Conservation (phyloP, 2,888 invertebrate genomes). For the Yponomeuta sedellus region DNA sequence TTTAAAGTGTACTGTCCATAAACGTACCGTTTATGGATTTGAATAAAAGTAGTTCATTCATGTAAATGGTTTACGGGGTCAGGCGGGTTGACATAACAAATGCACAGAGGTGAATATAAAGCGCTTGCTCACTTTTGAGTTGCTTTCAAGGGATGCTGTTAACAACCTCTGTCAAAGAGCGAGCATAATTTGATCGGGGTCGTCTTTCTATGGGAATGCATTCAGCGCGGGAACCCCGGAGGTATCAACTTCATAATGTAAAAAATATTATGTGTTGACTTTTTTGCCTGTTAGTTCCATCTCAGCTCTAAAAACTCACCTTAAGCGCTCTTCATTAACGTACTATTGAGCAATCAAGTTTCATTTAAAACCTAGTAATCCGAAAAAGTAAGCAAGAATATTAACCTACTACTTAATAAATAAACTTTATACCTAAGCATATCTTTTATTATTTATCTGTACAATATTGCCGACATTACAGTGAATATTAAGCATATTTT, state of each 20-base stretch:
- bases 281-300: neutral
- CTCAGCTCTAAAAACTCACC: too few relatives aligned
- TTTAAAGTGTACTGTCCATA: constrained; percentile 9
- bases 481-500: too few relatives aligned
- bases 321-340: too few relatives aligned
- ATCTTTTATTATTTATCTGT: too few relatives aligned
- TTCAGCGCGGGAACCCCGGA: constrained; percentile 38
- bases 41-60: constrained; percentile 58
- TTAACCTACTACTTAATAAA: too few relatives aligned
- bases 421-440: too few relatives aligned
- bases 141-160: constrained; percentile 72
- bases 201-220: constrained; percentile 67
- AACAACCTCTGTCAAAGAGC: constrained; percentile 72
- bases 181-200: constrained; percentile 74
- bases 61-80: constrained; percentile 61
- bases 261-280: neutral
- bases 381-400: too few relatives aligned
- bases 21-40: constrained; percentile 47
- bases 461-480: too few relatives aligned
- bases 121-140: constrained; percentile 71
- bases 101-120: constrained; percentile 41
- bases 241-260: constrained; percentile 25
- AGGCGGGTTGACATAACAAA: constrained; percentile 49
- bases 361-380: too few relatives aligned
- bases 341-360: too few relatives aligned